phyloP scores from a whole-genome alignment of 2,888 invertebrate genomes.

The Chamaedrilus cognettii region DNA sequence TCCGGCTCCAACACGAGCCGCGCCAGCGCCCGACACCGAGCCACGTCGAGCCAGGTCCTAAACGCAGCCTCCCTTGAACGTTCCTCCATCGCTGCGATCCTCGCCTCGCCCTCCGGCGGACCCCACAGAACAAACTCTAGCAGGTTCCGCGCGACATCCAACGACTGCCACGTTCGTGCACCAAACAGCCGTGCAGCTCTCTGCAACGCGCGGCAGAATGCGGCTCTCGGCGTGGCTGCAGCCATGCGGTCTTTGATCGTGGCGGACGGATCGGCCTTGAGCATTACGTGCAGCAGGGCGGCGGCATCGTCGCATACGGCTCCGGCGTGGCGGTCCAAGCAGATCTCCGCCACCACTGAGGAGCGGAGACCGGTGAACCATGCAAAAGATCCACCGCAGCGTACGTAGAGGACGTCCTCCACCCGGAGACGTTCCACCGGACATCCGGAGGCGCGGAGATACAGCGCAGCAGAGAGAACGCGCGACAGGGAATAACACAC shows the following conservation, averaged over 20 bases:
- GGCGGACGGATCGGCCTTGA: background rate
- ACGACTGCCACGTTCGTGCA: slow-evolving; percentile 6
- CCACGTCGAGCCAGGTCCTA: slow-evolving; percentile 17
- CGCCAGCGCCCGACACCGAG: slow-evolving; percentile 8
- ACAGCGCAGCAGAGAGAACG: slow-evolving; percentile 14
- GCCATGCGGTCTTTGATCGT: background rate
- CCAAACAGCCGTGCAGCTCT: background rate
- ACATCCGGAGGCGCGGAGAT: slow-evolving; percentile 10
- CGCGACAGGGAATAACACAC: slow-evolving; percentile 10
- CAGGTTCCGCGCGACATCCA: slow-evolving; percentile 7
- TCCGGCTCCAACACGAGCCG: slow-evolving; percentile 14
- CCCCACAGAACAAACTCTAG: slow-evolving; percentile 21
- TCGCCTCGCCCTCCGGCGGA: slow-evolving; percentile 16
- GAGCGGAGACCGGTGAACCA: background rate
- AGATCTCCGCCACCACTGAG: slow-evolving; percentile 9
- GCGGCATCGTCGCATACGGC: slow-evolving; percentile 3
- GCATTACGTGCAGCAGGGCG: slow-evolving; percentile 4
- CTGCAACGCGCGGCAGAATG: slow-evolving; percentile 16
- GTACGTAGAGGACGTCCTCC: slow-evolving; percentile 6
- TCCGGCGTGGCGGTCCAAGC: slow-evolving; percentile 7
- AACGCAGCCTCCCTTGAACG: slow-evolving; percentile 12
- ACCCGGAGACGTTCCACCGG: background rate
- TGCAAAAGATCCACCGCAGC: background rate
- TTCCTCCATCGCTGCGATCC: slow-evolving; percentile 1
- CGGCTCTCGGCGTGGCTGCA: background rate